Conservation (phyloP, 2,113 vertebrate species). For the Lota lota region DNA sequence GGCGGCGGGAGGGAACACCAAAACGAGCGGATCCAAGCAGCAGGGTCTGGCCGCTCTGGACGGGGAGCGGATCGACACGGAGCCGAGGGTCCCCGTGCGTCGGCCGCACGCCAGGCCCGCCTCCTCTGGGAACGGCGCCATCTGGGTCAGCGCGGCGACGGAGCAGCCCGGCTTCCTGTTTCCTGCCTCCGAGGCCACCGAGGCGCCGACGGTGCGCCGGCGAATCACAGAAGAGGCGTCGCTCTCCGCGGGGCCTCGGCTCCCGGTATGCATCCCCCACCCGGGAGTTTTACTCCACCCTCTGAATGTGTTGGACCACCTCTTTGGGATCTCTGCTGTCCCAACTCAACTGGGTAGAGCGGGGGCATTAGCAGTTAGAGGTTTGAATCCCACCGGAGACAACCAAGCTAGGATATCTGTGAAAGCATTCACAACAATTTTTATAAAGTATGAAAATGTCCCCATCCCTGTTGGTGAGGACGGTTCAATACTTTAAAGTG, state of each 20-base stretch:
- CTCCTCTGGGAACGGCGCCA: constrained; percentile 51
- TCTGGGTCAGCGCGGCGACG: constrained; percentile 51
- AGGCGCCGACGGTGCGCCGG: constrained; percentile 24
- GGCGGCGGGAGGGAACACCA: constrained; percentile 12
- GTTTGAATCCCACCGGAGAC: too few species aligned
- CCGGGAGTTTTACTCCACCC: background rate
- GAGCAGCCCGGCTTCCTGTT: constrained; percentile 68
- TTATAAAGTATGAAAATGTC: too few species aligned
- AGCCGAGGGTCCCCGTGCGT: constrained; percentile 18
- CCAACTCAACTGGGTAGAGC: too few species aligned
- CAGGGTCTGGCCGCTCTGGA: background rate
- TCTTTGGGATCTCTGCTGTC: too few species aligned
- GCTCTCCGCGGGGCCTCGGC: constrained; percentile 30
- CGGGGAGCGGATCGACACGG: constrained; percentile 52
- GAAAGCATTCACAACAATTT: too few species aligned
- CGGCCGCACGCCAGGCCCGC: constrained; percentile 23
- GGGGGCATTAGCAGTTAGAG: too few species aligned
- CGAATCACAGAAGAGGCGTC: constrained; percentile 69
- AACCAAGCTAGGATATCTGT: too few species aligned
- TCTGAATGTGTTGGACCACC: too few species aligned
- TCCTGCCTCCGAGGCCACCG: constrained; percentile 42
- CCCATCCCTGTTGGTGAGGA: too few species aligned
- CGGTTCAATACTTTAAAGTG: too few species aligned
- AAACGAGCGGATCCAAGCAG: background rate
- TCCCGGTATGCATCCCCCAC: background rate